Evolutionary conservation across 2,113 vertebrate species (phyloP), one percentile per base, ranked within the genome.

Genomic region (Halichoerus grypus): DNA sequence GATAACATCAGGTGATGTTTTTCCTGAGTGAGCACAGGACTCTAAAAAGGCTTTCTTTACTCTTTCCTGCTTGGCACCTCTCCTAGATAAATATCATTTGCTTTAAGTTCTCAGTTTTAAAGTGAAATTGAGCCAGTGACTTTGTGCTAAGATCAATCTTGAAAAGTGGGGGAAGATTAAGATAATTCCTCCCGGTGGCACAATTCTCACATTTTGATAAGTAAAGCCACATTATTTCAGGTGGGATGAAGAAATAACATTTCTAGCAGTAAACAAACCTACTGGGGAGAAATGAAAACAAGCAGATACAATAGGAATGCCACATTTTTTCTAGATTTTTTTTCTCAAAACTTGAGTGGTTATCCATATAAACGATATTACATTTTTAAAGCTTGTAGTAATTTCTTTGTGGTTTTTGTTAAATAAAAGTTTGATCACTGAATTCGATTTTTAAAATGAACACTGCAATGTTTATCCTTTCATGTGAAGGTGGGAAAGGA

Each of bases 361-460:
- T 94, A 94, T 86, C 31, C 19, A 42, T 31, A 36, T 8, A 89
- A 95, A 90, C 8, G 51, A 11, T 51, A 92, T 33, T 49, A 19
- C 2, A 6, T 33, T 28, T 63, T 91, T 88, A 36, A 87, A 72
- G 15, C 13, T 94, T 80, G 1, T 9, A 33, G 61, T 81, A 15
- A 51, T 67, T 84, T 90, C 59, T 90, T 83, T 65, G n/a, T 90
- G 77, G 10, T 87, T 67, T 72, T 83, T 82, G 71, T 80, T 92
- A 88, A 92, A 15, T 63, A 72, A 81, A 86, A 81, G 21, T 92
- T 95, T 83, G 72, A 24, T 79, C 39, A 82, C 10, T 67, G 42
- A 83, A 65, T 77, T 93, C 42, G 91, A 51, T 49, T 94, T 91
- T 77, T 61, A 42, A 72, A 74, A 71, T 39, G 42, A 53, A 55